phyloP scores from a whole-genome alignment of 2,113 vertebrate genomes.

The Pachycephala philippinensis region DNA sequence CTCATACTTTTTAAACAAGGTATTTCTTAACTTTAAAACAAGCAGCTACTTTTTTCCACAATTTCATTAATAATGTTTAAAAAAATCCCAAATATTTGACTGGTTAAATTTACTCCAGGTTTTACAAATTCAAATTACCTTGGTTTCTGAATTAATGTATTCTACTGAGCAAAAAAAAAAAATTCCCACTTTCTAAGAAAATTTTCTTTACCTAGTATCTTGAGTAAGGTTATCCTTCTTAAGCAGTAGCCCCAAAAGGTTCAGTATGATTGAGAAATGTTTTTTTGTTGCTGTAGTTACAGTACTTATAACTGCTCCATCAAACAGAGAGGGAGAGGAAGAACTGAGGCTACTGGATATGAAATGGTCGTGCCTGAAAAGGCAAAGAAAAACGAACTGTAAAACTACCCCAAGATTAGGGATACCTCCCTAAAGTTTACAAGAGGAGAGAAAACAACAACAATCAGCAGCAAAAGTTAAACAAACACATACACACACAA shows the following conservation, averaged over 20 bases:
- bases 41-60: background rate
- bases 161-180: background rate
- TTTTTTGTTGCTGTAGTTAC: constrained; percentile 98
- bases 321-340: constrained; percentile 93
- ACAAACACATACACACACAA: background rate
- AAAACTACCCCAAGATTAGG: background rate
- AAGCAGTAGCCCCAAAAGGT: constrained; percentile 86
- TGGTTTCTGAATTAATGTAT: background rate
- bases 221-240: constrained; percentile 88
- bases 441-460: background rate
- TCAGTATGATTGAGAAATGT: constrained; percentile 92
- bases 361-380: constrained; percentile 91
- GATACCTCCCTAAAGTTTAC: background rate
- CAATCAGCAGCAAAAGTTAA: background rate
- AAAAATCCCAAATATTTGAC: rapidly evolving
- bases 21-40: background rate
- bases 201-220: constrained; percentile 83
- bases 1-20: background rate
- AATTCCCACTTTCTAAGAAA: background rate
- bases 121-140: background rate
- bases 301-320: constrained; percentile 96
- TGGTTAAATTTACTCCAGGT: background rate
- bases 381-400: background rate
- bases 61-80: background rate
- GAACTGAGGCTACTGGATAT: constrained; percentile 98